Base-by-base conservation (phyloP, 2,888 invertebrate genomes). In the Eupelmus urozonus region DNA sequence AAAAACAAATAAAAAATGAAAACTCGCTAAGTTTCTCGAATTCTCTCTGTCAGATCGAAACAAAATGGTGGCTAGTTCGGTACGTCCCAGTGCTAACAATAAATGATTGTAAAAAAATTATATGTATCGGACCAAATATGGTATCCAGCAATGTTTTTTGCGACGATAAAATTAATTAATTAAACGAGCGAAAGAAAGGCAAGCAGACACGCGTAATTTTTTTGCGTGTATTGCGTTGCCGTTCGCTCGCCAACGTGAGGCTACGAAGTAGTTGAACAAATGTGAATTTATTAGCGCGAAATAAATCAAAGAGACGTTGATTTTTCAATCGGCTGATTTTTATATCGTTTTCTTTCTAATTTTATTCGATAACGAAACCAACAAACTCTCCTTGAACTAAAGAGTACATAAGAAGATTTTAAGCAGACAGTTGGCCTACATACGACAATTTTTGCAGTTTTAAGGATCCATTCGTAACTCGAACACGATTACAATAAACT, bases 21-120 rank as follows among this genome's bases (percentile, higher is more conserved):
- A 67, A 62, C 59, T 81, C 80, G 80, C 66, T 42, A n/a, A n/a
- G n/a, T n/a, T n/a, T n/a, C n/a, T n/a, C n/a, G n/a, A n/a, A n/a
- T n/a, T 63, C 79, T 80, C 29, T 59, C n/a, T 59, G 76, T 81
- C 81, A 81, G 76, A 81, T 80, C 79, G 78, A 85, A 85, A 86
- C 84, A 86, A 85, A 88, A 87, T 86, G 86, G 84, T 85, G 81
- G 85, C 84, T 85, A 84, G 82, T 85, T 85, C 85, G 83, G 82
- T 83, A 83, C 83, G 84, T 82, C 83, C 84, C 82, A 81, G 81
- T 75, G 80, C 81, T 84, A 83, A 83, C 79, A 74, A 84, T 83
- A 82, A 85, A 83, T 82, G 75, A 81, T 79, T 81, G 81, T 81
- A 82, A 79, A 81, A 55, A n/a, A 83, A 81, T 65, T 82, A 69